phyloP scores from a whole-genome alignment of 2,797 vertebrate genomes.

The Acrossocheilus wenchowensis region DNA sequence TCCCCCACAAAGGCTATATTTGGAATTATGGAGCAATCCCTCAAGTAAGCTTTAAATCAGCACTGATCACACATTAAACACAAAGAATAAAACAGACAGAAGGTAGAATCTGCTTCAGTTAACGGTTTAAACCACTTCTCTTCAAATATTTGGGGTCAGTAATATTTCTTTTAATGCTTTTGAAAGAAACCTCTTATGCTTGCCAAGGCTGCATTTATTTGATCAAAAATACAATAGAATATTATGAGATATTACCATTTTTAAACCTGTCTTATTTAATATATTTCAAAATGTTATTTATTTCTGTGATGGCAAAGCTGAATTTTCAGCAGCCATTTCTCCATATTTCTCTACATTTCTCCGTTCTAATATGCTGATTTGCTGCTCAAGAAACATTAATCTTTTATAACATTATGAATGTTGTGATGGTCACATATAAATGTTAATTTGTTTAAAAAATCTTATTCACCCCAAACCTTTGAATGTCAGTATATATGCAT shows the following conservation, averaged over 20 bases:
- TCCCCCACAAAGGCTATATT: slow-evolving; percentile 98
- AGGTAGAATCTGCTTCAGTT: neutral
- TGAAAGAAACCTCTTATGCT: neutral
- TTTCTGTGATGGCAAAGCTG: neutral
- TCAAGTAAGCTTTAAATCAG: slow-evolving; percentile 79
- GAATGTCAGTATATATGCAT: neutral
- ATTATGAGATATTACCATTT: neutral
- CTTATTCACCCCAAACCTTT: neutral
- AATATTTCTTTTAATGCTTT: neutral
- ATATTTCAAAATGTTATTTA: too few relatives aligned
- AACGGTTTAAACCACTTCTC: neutral
- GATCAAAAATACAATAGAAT: neutral
- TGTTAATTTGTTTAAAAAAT: neutral
- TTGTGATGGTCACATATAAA: neutral
- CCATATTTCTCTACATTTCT: neutral
- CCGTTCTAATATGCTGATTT: neutral
- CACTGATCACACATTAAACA: neutral
- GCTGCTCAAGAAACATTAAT: neutral
- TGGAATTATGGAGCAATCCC: slow-evolving; percentile 99
- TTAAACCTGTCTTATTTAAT: too few relatives aligned
- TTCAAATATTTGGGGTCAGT: neutral
- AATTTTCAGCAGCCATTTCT: neutral
- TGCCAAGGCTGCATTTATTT: neutral
- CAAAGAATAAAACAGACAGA: neutral
- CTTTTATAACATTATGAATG: too few relatives aligned